Conservation (phyloP, 2,888 invertebrate species). For the Meghimatium bilineatum region DNA sequence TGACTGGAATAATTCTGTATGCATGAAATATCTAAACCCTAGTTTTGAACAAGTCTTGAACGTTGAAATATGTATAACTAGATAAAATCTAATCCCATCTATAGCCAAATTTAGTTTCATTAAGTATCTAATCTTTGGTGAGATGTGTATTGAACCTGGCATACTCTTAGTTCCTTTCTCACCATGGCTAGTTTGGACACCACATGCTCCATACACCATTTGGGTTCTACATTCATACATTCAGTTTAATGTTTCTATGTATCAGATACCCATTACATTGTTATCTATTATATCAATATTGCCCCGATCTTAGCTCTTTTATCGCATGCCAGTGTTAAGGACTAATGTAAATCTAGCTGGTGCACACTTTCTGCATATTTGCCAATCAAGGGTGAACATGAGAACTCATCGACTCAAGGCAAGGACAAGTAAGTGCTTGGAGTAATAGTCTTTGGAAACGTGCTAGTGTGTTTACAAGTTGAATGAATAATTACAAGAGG, state of each 20-base stretch:
- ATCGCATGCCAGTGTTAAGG: constrained; percentile 38
- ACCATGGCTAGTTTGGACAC: not conserved
- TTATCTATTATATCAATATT: not conserved
- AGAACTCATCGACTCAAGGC: constrained; percentile 35
- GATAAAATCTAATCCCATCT: too few species aligned
- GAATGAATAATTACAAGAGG: not conserved
- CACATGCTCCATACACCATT: not conserved
- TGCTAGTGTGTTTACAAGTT: too few species aligned
- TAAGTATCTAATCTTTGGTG: too few species aligned
- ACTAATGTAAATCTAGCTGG: constrained; percentile 6
- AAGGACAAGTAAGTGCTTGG: constrained; percentile 32
- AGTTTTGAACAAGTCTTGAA: too few species aligned
- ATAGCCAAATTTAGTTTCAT: too few species aligned
- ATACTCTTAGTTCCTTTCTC: not conserved
- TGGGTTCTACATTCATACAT: not conserved
- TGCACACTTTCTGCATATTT: constrained; percentile 38
- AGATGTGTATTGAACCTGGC: not conserved
- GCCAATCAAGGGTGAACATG: constrained; percentile 46
- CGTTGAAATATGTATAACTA: too few species aligned
- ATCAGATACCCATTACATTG: not conserved
- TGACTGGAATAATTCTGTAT: too few species aligned
- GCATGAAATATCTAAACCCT: too few species aligned
- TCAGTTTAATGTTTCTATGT: not conserved
- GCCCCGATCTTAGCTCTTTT: constrained; percentile 22
- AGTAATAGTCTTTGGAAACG: not conserved